These are phyloP conservation scores for Megalurothrips usitatus DNA, from an alignment of 2,888 invertebrate genomes.

Conservation along the genomic window DNA sequence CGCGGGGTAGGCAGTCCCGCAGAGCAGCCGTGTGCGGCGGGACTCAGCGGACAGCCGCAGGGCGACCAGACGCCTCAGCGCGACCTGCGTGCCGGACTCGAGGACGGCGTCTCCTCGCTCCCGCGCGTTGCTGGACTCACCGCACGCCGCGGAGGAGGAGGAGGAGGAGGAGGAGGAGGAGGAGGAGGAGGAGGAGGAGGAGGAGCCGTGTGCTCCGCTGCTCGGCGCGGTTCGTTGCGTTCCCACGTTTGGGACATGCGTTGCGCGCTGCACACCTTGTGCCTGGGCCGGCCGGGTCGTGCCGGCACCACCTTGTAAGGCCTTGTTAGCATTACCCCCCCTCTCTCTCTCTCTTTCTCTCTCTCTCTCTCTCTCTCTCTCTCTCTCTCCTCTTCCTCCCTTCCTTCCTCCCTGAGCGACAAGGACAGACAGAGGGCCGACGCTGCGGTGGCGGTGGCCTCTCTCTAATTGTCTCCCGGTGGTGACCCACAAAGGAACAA, in stretches of 20 bases:
- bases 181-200: too few species aligned
- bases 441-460: neutral
- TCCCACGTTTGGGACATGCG: slow-evolving; percentile 16
- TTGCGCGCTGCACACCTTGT: neutral
- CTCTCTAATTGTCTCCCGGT: neutral
- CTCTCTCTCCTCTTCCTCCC: neutral
- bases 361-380: neutral
- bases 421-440: neutral
- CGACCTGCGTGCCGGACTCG: too few species aligned
- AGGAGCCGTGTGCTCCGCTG: too few species aligned
- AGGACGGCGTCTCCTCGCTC: too few species aligned
- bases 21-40: neutral
- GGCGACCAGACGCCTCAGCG: too few species aligned
- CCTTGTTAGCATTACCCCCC: slow-evolving; percentile 16
- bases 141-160: too few species aligned
- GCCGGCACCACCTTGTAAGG: neutral
- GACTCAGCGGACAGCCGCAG: neutral
- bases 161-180: too few species aligned
- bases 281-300: neutral
- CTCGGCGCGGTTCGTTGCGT: neutral
- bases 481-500: neutral
- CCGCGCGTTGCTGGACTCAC: too few species aligned
- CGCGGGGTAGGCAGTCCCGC: too few species aligned
- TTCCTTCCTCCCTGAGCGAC: neutral
- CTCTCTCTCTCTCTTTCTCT: neutral